phyloP scores from a whole-genome alignment of 2,888 invertebrate species.

The Vannuccia rotundouncinata region DNA sequence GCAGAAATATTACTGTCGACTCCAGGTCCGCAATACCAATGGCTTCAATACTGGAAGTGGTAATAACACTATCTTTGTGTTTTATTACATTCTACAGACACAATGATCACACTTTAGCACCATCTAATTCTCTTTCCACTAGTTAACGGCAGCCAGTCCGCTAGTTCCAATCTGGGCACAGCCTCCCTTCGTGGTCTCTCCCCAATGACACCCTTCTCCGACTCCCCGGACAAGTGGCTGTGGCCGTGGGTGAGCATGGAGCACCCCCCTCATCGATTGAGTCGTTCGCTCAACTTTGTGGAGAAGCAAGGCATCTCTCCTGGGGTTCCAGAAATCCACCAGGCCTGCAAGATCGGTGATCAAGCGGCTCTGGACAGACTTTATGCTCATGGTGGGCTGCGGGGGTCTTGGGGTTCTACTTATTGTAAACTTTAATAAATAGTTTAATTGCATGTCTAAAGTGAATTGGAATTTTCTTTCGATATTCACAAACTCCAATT shows the following conservation, averaged over 20 bases:
- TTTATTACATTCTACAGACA: too few relatives aligned
- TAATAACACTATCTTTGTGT: neutral
- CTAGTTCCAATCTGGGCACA: neutral
- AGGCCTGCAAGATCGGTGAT: constrained; percentile 28
- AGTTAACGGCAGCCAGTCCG: constrained; percentile 24
- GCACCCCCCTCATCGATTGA: neutral
- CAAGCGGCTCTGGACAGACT: neutral
- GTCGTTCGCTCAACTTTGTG: neutral
- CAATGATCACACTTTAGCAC: too few relatives aligned
- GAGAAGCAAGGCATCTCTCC: neutral
- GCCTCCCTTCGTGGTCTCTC: constrained; percentile 52
- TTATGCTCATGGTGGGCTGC: neutral
- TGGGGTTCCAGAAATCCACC: neutral
- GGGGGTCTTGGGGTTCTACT: too few relatives aligned
- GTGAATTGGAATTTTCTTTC: too few relatives aligned
- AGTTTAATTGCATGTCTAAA: too few relatives aligned
- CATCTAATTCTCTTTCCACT: constrained; percentile 30
- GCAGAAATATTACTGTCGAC: constrained; percentile 52
- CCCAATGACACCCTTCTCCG: constrained; percentile 55
- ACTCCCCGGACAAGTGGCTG: constrained; percentile 40
- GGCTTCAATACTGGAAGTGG: neutral
- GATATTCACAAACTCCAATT: too few relatives aligned
- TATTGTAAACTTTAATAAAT: too few relatives aligned
- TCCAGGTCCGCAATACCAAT: constrained; percentile 41
- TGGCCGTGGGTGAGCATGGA: constrained; percentile 14